These are phyloP conservation scores for Abrostola tripartita DNA, from an alignment of 2,888 invertebrate genomes.

Conservation along the genomic window DNA sequence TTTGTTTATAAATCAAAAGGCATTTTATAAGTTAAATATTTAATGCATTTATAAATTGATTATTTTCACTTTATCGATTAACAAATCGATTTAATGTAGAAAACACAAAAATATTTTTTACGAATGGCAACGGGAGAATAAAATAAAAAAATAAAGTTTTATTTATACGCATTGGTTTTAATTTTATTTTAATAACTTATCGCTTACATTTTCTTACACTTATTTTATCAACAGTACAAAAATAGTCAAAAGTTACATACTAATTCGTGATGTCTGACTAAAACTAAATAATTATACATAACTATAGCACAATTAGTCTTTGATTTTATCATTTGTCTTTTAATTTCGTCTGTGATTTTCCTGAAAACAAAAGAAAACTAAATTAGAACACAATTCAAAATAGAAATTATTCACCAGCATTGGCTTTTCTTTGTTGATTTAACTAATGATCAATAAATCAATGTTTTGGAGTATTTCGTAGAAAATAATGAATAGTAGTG, in stretches of 20 bases:
- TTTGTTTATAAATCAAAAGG: slow-evolving; percentile 14
- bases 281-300: slow-evolving; percentile 58
- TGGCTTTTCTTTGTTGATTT: too few species aligned
- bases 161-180: slow-evolving; percentile 57
- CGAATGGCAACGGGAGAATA: slow-evolving; percentile 15
- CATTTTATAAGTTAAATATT: slow-evolving; percentile 11
- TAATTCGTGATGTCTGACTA: slow-evolving; percentile 75
- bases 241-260: slow-evolving; percentile 70
- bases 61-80: slow-evolving; percentile 19
- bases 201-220: slow-evolving; percentile 46
- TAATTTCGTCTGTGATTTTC: slow-evolving; percentile 82
- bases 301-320: slow-evolving; percentile 66
- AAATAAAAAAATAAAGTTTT: slow-evolving; percentile 37
- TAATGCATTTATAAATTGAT: slow-evolving; percentile 37
- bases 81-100: slow-evolving; percentile 4
- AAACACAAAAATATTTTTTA: not conserved
- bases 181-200: slow-evolving; percentile 60
- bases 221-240: slow-evolving; percentile 69
- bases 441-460: too few species aligned
- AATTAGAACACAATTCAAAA: not conserved
- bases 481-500: too few species aligned
- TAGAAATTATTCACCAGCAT: not conserved
- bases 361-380: slow-evolving; percentile 67
- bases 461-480: too few species aligned
- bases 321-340: slow-evolving; percentile 76